phyloP scores from a whole-genome alignment of 2,888 invertebrate genomes.

The Mythimna vitellina region DNA sequence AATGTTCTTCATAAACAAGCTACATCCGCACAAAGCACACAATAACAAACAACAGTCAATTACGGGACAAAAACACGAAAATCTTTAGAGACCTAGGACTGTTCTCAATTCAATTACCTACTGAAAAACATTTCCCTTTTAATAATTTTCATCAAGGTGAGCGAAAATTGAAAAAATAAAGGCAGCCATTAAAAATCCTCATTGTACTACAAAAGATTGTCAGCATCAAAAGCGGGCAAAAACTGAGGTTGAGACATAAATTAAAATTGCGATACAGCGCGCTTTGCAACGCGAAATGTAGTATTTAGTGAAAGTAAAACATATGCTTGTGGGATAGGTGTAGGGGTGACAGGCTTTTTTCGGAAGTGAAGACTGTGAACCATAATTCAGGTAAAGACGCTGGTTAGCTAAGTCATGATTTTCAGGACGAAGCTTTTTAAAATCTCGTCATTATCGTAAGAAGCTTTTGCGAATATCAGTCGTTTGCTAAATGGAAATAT shows the following conservation, averaged over 20 bases:
- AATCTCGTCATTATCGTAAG: no score
- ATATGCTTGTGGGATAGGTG: constrained; percentile 24
- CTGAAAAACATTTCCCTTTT: constrained; percentile 25
- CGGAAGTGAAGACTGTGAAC: background rate
- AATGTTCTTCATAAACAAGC: background rate
- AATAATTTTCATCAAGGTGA: constrained; percentile 23
- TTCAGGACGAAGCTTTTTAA: no score
- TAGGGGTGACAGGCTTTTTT: constrained; percentile 47
- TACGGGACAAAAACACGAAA: background rate
- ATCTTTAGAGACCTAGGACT: background rate
- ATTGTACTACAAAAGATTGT: constrained; percentile 50
- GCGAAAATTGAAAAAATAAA: constrained; percentile 13
- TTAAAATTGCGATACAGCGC: constrained; percentile 55
- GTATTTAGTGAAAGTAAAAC: constrained; percentile 58
- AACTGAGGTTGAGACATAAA: constrained; percentile 53
- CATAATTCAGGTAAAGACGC: no score
- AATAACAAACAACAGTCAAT: constrained; percentile 1
- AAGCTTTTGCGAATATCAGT: no score
- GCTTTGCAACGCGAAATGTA: constrained; percentile 34
- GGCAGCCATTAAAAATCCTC: constrained; percentile 23
- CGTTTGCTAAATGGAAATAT: no score
- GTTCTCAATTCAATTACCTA: constrained; percentile 14
- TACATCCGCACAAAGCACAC: background rate
- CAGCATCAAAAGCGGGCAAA: constrained; percentile 43
- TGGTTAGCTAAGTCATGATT: no score